Conservation (phyloP, 37 sponge, comb jelly and placozoan species). For the Mnemiopsis leidyi region DNA sequence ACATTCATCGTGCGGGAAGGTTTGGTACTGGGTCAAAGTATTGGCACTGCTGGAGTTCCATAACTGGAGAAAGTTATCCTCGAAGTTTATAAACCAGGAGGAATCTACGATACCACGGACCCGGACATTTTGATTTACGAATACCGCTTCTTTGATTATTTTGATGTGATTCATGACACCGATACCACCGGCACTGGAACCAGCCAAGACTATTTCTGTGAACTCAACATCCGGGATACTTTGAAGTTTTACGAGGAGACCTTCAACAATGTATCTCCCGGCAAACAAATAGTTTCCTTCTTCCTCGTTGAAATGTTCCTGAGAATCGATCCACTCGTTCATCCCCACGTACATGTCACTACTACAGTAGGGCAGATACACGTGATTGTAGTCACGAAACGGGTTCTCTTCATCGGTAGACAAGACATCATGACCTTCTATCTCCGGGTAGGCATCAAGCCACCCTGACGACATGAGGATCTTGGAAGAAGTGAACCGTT, state of each 20-base stretch:
- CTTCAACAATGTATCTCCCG: constrained; percentile 68
- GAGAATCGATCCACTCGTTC: background rate
- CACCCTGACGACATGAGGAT: constrained; percentile 70
- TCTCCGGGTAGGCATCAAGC: background rate
- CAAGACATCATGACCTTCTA: constrained; percentile 70
- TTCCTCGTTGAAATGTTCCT: background rate
- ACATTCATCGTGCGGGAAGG: background rate
- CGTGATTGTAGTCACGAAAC: constrained; percentile 69
- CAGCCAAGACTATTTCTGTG: constrained; percentile 69
- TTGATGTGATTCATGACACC: constrained; percentile 70
- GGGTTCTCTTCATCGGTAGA: constrained; percentile 60
- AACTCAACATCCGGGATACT: constrained; percentile 18
- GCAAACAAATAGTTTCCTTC: constrained; percentile 67
- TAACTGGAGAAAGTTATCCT: background rate
- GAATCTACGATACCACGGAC: constrained; percentile 72
- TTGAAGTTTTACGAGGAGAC: constrained; percentile 66
- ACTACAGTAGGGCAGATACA: constrained; percentile 77
- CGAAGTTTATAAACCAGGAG: constrained; percentile 72
- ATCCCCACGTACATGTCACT: constrained; percentile 75
- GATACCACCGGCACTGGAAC: constrained; percentile 73
- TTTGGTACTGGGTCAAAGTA: background rate
- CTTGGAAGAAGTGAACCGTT: constrained; percentile 29
- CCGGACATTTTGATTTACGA: background rate
- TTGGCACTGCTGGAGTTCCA: background rate
- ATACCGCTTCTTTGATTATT: constrained; percentile 44